Base-by-base conservation (phyloP, 2,113 vertebrate species). In the Gallinago undulata region DNA sequence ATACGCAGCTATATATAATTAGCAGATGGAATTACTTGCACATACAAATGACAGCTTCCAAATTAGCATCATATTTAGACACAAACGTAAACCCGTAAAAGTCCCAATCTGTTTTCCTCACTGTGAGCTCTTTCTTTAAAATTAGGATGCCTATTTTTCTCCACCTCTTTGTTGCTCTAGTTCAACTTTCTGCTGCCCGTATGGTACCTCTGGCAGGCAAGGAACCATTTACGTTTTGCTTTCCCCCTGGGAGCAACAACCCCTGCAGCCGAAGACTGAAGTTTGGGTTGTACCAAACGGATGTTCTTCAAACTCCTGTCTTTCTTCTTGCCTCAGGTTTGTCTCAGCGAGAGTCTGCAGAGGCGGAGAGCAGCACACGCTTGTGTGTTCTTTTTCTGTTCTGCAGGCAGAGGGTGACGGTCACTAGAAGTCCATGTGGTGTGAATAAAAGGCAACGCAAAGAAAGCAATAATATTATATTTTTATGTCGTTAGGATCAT, bases 331-430 rank as follows among this genome's bases (percentile, higher is more conserved):
- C 25, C n/a, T 67, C 25, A 60, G 30, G 10, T 50, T 50, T 51
- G 64, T 55, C 35, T 70, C 16, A 72, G 27, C 0, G 3, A 37
- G 19, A 55, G 13, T 2, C 18, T 45, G 21, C 30, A 21, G 21
- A 50, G 22, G 39, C 1, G 0, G 31, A 43, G 10, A 73, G 12
- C n/a, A 86, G 27, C 6, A 7, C 16, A 28, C 4, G 3, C 19
- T 39, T 45, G 25, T 24, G 59, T 0, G 13, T 39, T 19, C 24
- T 56, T 25, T 64, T 64, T 6, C 24, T 37, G 9, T 37, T 59
- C 50, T 57, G 45, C 13, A 59, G 22, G 21, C 8, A 33, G 33
- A 72, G 57, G 25, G 30, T 53, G 47, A 25, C 23, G 41, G 35
- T 31, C 60, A 48, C n/a, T 55, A 59, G 31, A 72, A 45, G 19